phyloP scores from a whole-genome alignment of 2,113 vertebrate genomes.

The Cryptomyrus ogoouensis region DNA sequence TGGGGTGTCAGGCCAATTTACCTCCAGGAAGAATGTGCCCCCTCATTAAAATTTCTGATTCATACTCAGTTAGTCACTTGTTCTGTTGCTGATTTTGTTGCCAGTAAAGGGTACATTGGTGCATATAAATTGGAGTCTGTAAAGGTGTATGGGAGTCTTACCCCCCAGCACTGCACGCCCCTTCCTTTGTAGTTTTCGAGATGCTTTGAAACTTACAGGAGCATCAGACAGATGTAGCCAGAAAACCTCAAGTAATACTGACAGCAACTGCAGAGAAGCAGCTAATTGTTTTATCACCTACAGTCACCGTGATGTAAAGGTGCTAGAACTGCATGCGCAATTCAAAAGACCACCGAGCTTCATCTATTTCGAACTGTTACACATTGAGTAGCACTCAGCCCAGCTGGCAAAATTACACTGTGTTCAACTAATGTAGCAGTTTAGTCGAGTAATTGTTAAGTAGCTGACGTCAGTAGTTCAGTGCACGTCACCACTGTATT shows the following conservation, averaged over 20 bases:
- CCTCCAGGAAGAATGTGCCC: background rate
- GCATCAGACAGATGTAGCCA: background rate
- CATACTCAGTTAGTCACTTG: background rate
- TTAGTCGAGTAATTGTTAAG: background rate
- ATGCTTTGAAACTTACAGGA: background rate
- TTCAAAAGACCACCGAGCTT: background rate
- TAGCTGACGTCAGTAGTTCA: background rate
- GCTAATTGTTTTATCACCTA: background rate
- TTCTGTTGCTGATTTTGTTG: background rate
- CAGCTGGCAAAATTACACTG: background rate
- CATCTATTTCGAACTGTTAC: background rate
- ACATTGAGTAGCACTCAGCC: background rate
- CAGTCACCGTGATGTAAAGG: background rate
- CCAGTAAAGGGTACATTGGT: background rate
- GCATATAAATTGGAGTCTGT: background rate
- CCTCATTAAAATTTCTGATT: background rate
- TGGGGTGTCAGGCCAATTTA: background rate
- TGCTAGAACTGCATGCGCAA: background rate
- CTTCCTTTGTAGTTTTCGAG: background rate
- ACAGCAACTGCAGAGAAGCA: background rate
- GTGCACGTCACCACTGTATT: background rate
- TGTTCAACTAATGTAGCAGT: background rate
- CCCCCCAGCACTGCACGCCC: background rate
- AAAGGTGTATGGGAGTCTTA: background rate
- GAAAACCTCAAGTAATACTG: background rate